Conservation (phyloP, 2,113 vertebrate genomes). For the Myotis lucifugus region DNA sequence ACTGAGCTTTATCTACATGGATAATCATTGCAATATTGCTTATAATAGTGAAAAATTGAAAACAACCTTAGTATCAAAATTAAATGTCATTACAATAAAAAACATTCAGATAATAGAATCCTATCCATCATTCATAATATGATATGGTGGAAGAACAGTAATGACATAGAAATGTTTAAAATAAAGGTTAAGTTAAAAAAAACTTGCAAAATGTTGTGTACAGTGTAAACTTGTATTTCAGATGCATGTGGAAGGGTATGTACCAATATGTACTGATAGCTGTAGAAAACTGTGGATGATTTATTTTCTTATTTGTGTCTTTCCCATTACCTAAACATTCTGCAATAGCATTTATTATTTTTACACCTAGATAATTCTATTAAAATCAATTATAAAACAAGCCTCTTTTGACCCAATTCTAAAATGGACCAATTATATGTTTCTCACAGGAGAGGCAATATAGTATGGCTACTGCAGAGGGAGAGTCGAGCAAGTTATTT, state of each 20-base stretch:
- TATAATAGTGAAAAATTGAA: not conserved
- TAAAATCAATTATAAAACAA: slow-evolving; percentile 27
- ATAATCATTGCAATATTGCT: not conserved
- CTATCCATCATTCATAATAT: not conserved
- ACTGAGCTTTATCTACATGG: not conserved
- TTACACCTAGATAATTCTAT: slow-evolving; percentile 13
- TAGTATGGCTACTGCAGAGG: not conserved
- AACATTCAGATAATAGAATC: not conserved
- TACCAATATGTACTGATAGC: not conserved
- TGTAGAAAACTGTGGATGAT: not conserved
- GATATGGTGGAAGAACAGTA: not conserved
- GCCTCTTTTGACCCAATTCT: not conserved
- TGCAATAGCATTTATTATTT: not conserved
- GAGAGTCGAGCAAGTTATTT: slow-evolving; percentile 53
- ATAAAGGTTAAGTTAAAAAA: not conserved
- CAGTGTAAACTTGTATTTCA: not conserved
- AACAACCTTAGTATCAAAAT: not conserved
- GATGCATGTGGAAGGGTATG: not conserved
- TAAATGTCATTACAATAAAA: not conserved
- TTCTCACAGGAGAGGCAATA: not conserved
- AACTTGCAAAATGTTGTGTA: not conserved
- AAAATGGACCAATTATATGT: not conserved
- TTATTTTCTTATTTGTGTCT: slow-evolving; percentile 14
- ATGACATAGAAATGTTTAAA: not conserved
- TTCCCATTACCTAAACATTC: not conserved